Conservation (phyloP, 2,113 vertebrate species). For the Sakesphorus luctuosus region DNA sequence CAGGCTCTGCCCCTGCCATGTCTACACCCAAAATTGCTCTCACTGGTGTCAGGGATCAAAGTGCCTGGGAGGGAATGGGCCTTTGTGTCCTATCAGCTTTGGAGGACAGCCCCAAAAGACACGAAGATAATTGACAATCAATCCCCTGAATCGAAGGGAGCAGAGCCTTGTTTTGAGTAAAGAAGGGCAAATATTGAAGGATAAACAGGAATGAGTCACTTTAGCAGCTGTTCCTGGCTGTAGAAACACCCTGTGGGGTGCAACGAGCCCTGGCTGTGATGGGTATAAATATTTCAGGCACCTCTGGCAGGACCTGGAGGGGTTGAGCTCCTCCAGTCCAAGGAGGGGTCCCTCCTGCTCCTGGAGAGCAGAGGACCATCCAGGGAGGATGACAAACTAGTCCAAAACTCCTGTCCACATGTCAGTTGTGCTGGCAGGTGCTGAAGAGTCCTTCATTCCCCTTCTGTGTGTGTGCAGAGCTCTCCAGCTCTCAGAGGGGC, state of each 20-base stretch:
- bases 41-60: not conserved
- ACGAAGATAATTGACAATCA: not conserved
- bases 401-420: not conserved
- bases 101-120: not conserved
- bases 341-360: not conserved
- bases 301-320: not conserved
- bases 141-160: not conserved
- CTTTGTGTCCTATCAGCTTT: not conserved
- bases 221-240: not conserved
- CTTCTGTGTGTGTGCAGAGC: not conserved
- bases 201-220: not conserved
- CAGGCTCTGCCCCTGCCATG: not conserved
- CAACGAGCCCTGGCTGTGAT: rapidly evolving
- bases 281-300: not conserved
- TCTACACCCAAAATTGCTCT: not conserved
- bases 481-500: not conserved
- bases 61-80: not conserved
- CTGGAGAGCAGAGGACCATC: not conserved
- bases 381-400: not conserved
- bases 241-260: not conserved
- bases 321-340: not conserved
- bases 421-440: not conserved
- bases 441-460: not conserved
- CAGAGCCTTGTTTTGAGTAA: not conserved
- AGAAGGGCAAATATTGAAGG: not conserved